Base-by-base conservation (phyloP, 1,140 invertebrate genomes). In the Drosophila yakuba region DNA sequence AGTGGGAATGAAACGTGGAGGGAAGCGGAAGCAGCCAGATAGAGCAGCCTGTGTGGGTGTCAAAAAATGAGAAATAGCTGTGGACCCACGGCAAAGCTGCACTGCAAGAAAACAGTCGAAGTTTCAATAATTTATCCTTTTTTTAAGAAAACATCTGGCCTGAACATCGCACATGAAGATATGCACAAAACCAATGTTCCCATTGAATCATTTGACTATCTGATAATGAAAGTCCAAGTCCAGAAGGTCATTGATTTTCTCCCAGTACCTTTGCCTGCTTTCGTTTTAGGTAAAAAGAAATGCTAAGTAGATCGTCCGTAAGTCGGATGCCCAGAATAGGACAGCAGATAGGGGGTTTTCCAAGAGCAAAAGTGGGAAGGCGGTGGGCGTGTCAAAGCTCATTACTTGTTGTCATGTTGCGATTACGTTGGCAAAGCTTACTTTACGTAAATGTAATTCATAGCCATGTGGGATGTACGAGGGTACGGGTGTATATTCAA, bases 391-490 rank as follows among this genome's bases (percentile, higher is more conserved):
- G 78, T 50, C 43, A 72, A 64, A 58, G 71, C 79, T 85, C 74
- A 85, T 86, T 86, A 86, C 74, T 78, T 82, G 78, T 85, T 80
- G 59, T 80, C 81, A 64, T 80, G 62, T 80, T 77, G 67, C 72
- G 80, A 84, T 85, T 85, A 86, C 60, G 79, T 77, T 76, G 52
- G 62, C 48, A 72, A 51, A 76, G 68, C 59, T 80, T 80, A 68
- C 77, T 68, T 86, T 76, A 83, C 75, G 82, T 79, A 88, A 88
- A 74, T 72, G 69, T 78, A 74, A 84, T 80, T 76, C 73, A 73
- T 75, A 64, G 78, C 59, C 51, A 44, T 59, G 61, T 73, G 48
- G 61, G 68, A 23, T 55, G 59, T 10, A 38, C 1, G 17, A 10
- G 51, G 11, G n/a, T 4, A 4, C n/a, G 25, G 8, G 25, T 32